These are phyloP conservation scores for Petromus typicus DNA, from an alignment of 2,113 vertebrate genomes.

Conservation along the genomic window DNA sequence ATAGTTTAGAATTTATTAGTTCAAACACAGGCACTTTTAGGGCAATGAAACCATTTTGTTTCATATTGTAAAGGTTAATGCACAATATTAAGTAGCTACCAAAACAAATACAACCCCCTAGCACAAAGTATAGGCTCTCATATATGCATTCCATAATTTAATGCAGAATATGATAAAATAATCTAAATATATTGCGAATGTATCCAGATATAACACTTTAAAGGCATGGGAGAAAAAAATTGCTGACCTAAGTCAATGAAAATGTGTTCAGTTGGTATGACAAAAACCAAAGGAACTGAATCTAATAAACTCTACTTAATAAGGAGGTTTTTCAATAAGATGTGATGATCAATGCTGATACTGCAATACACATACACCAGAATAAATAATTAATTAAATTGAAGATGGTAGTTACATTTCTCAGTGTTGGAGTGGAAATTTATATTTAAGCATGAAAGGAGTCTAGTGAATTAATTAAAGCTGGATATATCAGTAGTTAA, in stretches of 20 bases:
- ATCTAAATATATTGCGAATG: conserved; percentile 8
- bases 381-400: neutral
- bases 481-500: neutral
- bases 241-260: neutral
- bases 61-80: neutral
- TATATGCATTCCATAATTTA: neutral
- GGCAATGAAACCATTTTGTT: neutral
- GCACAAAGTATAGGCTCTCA: neutral
- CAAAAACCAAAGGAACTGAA: neutral
- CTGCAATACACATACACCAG: neutral
- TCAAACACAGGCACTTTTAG: neutral
- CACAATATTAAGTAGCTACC: conserved; percentile 1
- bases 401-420: neutral
- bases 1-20: neutral
- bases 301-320: neutral
- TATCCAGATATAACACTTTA: neutral
- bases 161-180: neutral
- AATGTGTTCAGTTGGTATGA: neutral
- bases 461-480: neutral
- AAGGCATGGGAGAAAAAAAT: neutral
- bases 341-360: neutral
- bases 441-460: neutral
- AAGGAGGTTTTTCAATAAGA: neutral
- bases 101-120: neutral
- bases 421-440: neutral